Base-by-base conservation (phyloP, 2,797 vertebrate genomes). In the Urophycis tenuis region DNA sequence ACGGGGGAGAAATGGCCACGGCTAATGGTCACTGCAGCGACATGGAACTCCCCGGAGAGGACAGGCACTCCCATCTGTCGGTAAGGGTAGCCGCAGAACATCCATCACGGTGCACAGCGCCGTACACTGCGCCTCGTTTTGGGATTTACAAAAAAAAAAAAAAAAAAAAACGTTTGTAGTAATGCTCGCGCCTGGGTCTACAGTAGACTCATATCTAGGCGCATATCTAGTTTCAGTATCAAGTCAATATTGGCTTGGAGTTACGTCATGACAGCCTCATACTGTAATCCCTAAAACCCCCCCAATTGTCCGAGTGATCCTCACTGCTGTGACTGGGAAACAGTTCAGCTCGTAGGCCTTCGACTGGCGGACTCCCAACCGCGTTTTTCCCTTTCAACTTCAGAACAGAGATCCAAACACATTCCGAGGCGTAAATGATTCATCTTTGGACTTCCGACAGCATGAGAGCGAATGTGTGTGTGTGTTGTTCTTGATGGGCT, bases 1-100 rank as follows among this genome's bases (percentile, higher is more conserved):
- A 93, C 94, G 0, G 97, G 97, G 4, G 94, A 95, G 80, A 95
- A 96, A 87, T 98, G 96, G 94, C 95, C 75, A 91, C 95, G 0
- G 91, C 92, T 87, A 94, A 92, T 0, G 95, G 93, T 9, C 95
- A 96, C 86, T 99, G 97, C 85, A 89, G 88, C 49, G 92, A 94
- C 82, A 94, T 95, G 87, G 93, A 93, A n/a, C 87, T 83, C 33
- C 88, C 89, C 64, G 85, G 77, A 14, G 84, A 76, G 1, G 94
- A 96, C 81, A 91, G 91, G 2, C 60, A 89, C 90, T 91, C 88
- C 88, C 34, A 88, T 95, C 76, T 98, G 97, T 93, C 94, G 96
- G 97, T 98, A 93, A 71, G 92, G 92, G 31, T 74, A 12, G 81
- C 75, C 80, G 80, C 78, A 70, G 82, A 83, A 29, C 34, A 25